Base-by-base conservation (phyloP, 2,797 vertebrate species). In the Anas acuta region DNA sequence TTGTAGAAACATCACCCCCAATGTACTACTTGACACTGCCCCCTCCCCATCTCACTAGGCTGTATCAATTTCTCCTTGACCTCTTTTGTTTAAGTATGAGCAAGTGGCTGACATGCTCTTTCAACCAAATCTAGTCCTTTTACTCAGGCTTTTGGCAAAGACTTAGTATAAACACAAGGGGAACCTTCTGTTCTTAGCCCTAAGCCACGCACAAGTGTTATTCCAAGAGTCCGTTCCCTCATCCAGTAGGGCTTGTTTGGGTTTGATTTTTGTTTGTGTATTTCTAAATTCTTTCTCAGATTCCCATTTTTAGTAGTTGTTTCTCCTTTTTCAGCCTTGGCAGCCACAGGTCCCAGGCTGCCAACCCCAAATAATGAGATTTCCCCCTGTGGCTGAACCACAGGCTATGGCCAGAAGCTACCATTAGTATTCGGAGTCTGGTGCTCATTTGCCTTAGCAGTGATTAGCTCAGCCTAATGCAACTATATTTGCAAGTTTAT, bases 401-500 rank as follows among this genome's bases (percentile, higher is more conserved):
- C 35, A 83, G 54, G 7, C 41, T 73, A 8, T 22, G 28, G 54
- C 39, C 89, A 94, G 91, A 89, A 94, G 49, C 62, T 41, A 33
- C 58, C 45, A 62, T 78, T 69, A 65, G 12, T 75, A 47, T 72
- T 89, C 37, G 5, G 62, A 67, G 33, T 41, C 65, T 80, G 69
- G 22, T 77, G 54, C 32, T 91, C 35, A 41, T 88, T 86, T 87
- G 28, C 66, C 61, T 85, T 89, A 72, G 84, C 35, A 87, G 25
- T 58, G 58, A 92, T 92, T 86, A 89, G 41, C 56, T 93, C 71
- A 86, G 79, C 70, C 82, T 88, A 78, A 87, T 47, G 25, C 54
- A 87, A 78, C 45, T 13, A 32, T 41, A 93, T 89, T 75, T 90
- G 45, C 62, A 90, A 81, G 32, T 83, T 90, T 75, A n/a, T 72